These are phyloP conservation scores for Copidosoma aretas DNA, from an alignment of 2,888 invertebrate genomes.

Conservation along the genomic window DNA sequence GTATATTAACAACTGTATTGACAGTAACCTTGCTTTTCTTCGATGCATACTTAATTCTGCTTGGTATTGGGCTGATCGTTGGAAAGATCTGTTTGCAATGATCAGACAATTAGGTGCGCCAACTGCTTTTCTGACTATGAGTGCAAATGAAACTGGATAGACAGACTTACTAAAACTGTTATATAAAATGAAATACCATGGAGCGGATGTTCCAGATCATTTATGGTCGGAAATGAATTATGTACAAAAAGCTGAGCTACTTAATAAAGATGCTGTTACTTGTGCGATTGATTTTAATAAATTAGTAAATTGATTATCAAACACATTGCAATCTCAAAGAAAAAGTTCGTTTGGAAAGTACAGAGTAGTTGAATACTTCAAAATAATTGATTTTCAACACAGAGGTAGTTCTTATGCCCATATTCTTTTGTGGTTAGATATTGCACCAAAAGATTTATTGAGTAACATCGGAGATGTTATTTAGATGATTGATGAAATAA, in stretches of 20 bases:
- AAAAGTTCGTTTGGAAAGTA: slow-evolving; percentile 57
- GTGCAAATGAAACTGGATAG: too few species aligned
- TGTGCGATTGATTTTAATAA: slow-evolving; percentile 49
- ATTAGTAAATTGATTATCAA: slow-evolving; percentile 35
- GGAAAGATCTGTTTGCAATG: slow-evolving; percentile 60
- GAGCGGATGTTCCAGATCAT: slow-evolving; percentile 11
- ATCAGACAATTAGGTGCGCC: slow-evolving; percentile 58
- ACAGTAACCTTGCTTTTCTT: slow-evolving; percentile 54
- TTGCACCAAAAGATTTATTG: slow-evolving; percentile 50
- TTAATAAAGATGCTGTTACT: slow-evolving; percentile 45
- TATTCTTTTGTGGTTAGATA: slow-evolving; percentile 57
- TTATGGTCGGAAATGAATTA: slow-evolving; percentile 30
- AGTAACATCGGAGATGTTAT: slow-evolving; percentile 43
- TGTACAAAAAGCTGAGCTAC: slow-evolving; percentile 38
- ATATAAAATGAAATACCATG: slow-evolving; percentile 24
- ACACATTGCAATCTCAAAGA: slow-evolving; percentile 31
- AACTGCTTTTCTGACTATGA: too few species aligned
- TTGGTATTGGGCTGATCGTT: slow-evolving; percentile 55
- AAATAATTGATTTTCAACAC: slow-evolving; percentile 59
- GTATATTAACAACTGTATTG: slow-evolving; percentile 49
- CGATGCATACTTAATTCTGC: too few species aligned
- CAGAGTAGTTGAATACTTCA: slow-evolving; percentile 53
- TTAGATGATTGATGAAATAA: slow-evolving; percentile 46
- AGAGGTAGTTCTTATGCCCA: slow-evolving; percentile 55
- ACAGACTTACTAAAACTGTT: slow-evolving; percentile 16